Evolutionary conservation across 2,797 vertebrate species (phyloP).

Genomic region (Hafferia zeledoni): DNA sequence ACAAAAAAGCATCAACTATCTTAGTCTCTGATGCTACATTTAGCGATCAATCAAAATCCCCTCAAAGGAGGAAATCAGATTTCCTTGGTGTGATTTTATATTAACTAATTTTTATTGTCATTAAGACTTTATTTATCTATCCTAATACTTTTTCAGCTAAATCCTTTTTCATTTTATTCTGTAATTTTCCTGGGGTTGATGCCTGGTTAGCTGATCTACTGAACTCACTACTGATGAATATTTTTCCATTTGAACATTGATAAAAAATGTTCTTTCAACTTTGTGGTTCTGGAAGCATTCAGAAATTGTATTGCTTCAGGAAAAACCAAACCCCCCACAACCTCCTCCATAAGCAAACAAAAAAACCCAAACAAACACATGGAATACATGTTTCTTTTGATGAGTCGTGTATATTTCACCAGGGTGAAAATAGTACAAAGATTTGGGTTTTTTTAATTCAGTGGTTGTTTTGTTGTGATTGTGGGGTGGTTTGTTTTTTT

Average conservation of each 20-base stretch:
- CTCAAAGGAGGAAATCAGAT: neutral
- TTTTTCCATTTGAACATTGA: neutral
- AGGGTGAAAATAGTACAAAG: neutral
- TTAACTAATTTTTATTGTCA: neutral
- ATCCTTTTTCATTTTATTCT: neutral
- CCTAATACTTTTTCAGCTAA: neutral
- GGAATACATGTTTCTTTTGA: neutral
- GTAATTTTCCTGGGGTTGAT: neutral
- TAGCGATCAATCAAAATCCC: neutral
- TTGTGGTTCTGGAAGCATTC: neutral
- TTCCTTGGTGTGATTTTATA: neutral
- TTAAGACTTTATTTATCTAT: neutral
- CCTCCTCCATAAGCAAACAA: neutral
- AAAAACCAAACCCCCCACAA: rapidly evolving
- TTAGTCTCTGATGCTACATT: neutral
- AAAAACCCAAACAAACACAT: neutral
- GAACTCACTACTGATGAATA: neutral
- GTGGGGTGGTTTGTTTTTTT: neutral
- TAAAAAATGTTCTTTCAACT: neutral
- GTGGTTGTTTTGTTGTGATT: neutral
- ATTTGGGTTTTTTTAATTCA: neutral
- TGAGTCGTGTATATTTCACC: neutral
- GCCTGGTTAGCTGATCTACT: neutral
- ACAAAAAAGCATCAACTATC: neutral
- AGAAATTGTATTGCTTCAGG: neutral